These are phyloP conservation scores for Trichoplusia ni DNA, from an alignment of 1,140 invertebrate genomes.

Conservation along the genomic window DNA sequence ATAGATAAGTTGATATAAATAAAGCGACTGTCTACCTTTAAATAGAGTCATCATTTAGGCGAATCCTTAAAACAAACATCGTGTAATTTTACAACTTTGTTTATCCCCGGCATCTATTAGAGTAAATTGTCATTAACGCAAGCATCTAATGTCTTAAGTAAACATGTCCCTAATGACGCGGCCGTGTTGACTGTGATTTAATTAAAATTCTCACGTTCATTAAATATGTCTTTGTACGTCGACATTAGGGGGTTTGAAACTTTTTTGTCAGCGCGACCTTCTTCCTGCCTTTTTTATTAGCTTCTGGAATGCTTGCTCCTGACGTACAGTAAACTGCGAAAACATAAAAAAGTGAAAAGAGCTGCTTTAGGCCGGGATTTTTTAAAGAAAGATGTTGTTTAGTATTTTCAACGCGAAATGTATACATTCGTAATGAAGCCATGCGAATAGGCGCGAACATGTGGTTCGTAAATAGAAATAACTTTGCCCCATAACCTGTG, in stretches of 20 bases:
- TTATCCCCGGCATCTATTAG: slow-evolving; percentile 13
- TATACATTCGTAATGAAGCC: background rate
- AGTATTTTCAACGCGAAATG: background rate
- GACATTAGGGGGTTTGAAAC: slow-evolving; percentile 4
- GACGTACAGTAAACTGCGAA: slow-evolving; percentile 17
- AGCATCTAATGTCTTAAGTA: slow-evolving; percentile 27
- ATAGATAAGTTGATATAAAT: too few species aligned
- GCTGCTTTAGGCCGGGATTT: background rate
- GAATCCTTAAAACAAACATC: background rate
- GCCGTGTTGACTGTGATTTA: slow-evolving; percentile 18
- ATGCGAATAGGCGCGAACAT: background rate
- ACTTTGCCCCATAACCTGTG: background rate
- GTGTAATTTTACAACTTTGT: slow-evolving; percentile 3
- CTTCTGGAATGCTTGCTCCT: slow-evolving; percentile 1
- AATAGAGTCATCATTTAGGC: slow-evolving; percentile 1
- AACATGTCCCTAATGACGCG: slow-evolving; percentile 23
- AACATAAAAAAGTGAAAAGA: slow-evolving; percentile 4
- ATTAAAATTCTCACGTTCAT: slow-evolving; percentile 34
- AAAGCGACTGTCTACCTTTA: too few species aligned
- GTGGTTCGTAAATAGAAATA: slow-evolving; percentile 3
- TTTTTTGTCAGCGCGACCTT: slow-evolving; percentile 11
- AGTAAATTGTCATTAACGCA: slow-evolving; percentile 24
- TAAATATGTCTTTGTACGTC: slow-evolving; percentile 19
- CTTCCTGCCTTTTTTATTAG: slow-evolving; percentile 15
- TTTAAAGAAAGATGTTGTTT: background rate